These are phyloP conservation scores for Pipistrellus nathusii DNA, from an alignment of 2,797 vertebrate genomes.

Conservation along the genomic window DNA sequence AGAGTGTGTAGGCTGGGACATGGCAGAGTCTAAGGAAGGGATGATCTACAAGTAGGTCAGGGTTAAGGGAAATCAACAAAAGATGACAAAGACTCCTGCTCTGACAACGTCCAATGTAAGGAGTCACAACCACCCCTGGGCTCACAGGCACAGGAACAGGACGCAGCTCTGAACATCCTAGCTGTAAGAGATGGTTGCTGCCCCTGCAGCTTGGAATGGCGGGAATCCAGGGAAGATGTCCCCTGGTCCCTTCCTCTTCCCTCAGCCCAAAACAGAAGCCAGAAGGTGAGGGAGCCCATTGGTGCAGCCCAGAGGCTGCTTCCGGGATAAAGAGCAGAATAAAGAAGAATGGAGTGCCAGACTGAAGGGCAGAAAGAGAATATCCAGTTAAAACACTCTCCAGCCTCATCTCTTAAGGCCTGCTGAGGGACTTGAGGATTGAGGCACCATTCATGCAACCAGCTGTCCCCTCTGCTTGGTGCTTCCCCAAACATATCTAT, in stretches of 20 bases:
- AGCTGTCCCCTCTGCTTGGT: background rate
- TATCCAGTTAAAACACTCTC: background rate
- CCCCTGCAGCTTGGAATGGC: background rate
- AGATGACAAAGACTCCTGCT: background rate
- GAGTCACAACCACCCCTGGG: background rate
- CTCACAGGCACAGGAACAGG: background rate
- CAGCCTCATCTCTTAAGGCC: background rate
- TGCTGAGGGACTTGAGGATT: background rate
- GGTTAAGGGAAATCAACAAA: background rate
- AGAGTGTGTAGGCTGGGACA: background rate
- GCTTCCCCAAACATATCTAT: background rate
- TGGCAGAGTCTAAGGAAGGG: background rate
- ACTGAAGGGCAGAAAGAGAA: background rate
- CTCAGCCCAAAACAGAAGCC: background rate
- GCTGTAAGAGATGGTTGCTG: background rate
- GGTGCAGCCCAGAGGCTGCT: background rate
- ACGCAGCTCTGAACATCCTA: background rate
- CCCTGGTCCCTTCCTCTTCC: background rate
- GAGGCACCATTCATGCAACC: background rate
- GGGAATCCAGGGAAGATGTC: background rate
- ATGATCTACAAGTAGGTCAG: background rate
- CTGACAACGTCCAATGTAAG: background rate
- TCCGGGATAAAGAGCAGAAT: background rate
- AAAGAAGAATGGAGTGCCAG: background rate
- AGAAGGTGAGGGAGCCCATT: background rate